A percentile compares a stretch with the other conserved stretches of the same genome.
These are phyloP conservation scores for Malurus alboscapulatus DNA, from an alignment of 2,113 vertebrate species.

Conservation along the genomic window DNA sequence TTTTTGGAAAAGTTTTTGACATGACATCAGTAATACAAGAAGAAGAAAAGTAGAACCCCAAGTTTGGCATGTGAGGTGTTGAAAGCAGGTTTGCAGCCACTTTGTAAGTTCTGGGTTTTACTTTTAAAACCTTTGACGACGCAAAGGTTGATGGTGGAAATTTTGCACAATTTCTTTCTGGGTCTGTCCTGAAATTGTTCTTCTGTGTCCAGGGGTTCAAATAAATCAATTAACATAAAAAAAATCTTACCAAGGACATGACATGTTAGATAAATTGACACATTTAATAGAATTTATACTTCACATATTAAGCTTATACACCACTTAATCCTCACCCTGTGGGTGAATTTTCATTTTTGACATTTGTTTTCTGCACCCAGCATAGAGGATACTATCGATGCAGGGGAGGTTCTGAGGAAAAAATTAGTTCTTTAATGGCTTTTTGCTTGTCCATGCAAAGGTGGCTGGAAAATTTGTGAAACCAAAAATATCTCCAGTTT, in stretches of 20 bases:
- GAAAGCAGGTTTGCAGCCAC: slow-evolving; percentile 83
- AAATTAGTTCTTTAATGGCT: neutral
- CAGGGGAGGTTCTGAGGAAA: neutral
- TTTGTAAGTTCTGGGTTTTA: slow-evolving; percentile 71
- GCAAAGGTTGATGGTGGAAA: slow-evolving; percentile 17
- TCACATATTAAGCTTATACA: neutral
- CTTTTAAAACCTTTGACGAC: slow-evolving; percentile 52
- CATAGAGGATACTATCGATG: neutral
- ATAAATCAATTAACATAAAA: neutral
- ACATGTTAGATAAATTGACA: neutral
- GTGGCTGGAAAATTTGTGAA: slow-evolving; percentile 4
- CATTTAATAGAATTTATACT: neutral
- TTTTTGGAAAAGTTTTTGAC: slow-evolving; percentile 76
- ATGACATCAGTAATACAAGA: slow-evolving; percentile 70
- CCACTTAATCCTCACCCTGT: neutral
- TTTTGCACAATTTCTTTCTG: slow-evolving; percentile 32
- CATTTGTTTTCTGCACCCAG: slow-evolving; percentile 13
- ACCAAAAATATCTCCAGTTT: neutral
- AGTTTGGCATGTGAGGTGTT: slow-evolving; percentile 77
- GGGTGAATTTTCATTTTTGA: neutral
- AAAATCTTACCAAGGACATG: neutral
- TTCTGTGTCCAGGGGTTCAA: slow-evolving; percentile 33
- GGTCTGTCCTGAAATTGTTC: slow-evolving; percentile 48
- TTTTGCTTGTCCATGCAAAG: neutral
- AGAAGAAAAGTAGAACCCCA: slow-evolving; percentile 73